Conservation (phyloP, 2,113 vertebrate species). For the Falcunculus frontatus region DNA sequence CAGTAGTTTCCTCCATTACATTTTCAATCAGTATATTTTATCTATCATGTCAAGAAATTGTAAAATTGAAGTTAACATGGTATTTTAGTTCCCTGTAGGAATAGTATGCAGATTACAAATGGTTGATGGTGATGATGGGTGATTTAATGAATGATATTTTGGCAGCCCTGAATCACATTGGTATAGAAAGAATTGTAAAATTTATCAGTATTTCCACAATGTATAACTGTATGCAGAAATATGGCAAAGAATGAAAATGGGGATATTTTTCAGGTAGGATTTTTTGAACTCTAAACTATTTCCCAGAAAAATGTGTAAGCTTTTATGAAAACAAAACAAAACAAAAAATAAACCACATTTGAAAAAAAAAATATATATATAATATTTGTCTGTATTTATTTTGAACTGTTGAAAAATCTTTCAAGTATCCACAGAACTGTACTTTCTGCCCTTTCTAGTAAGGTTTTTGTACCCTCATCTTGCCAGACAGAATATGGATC, state of each 20-base stretch:
- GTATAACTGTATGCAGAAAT: background rate
- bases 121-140: background rate
- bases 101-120: background rate
- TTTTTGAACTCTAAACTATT: background rate
- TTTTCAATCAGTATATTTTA: background rate
- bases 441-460: background rate
- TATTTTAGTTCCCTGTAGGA: background rate
- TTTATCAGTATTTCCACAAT: background rate
- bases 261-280: background rate
- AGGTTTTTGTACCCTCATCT: background rate
- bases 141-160: background rate
- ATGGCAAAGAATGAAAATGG: background rate
- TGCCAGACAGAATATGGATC: background rate
- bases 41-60: background rate
- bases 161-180: background rate
- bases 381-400: background rate
- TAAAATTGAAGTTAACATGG: background rate
- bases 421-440: background rate
- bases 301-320: background rate
- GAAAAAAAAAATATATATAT: no score
- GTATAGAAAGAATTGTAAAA: background rate
- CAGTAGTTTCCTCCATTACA: background rate
- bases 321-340: background rate
- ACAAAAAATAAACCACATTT: accelerated
- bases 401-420: background rate